A percentile compares a stretch with the other conserved stretches of the same genome.
phyloP scores from a whole-genome alignment of 2,113 vertebrate genomes.

The Oryzias javanicus region DNA sequence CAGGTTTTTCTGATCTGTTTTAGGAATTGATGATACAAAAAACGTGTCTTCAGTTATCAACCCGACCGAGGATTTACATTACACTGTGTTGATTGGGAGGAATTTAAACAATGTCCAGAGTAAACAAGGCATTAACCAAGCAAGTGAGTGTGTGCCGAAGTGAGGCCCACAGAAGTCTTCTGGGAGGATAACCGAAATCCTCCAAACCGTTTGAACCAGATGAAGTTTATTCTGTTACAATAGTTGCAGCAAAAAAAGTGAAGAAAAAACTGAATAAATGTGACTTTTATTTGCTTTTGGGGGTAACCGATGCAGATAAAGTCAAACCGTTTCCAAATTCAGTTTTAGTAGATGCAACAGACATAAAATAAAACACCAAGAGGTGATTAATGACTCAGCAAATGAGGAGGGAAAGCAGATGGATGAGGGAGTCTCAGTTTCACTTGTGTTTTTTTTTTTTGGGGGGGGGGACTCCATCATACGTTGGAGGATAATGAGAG shows the following conservation, averaged over 20 bases:
- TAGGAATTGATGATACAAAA: constrained; percentile 25
- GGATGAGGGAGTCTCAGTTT: constrained; percentile 28
- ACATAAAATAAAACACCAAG: constrained; percentile 11
- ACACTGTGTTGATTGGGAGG: constrained; percentile 64
- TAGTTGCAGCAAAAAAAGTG: too few relatives aligned
- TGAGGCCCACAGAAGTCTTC: constrained; percentile 32
- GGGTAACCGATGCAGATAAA: not conserved
- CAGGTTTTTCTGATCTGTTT: not conserved
- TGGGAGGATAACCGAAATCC: constrained; percentile 49
- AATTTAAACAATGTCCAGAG: constrained; percentile 70
- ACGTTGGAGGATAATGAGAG: constrained; percentile 11
- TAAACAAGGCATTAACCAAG: constrained; percentile 54
- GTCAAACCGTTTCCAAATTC: constrained; percentile 12
- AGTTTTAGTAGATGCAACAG: constrained; percentile 26
- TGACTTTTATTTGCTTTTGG: constrained; percentile 19
- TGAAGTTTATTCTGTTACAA: constrained; percentile 25
- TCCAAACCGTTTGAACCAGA: constrained; percentile 40
- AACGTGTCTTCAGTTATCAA: constrained; percentile 20
- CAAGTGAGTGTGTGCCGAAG: constrained; percentile 54
- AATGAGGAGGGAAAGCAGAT: constrained; percentile 26
- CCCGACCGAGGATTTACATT: constrained; percentile 42
- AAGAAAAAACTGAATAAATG: constrained; percentile 3
- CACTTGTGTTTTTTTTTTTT: constrained; percentile 50
- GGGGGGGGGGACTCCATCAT: constrained; percentile 10
- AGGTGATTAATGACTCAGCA: constrained; percentile 35